Base-by-base conservation (phyloP, 1,140 invertebrate genomes). In the Homalodisca vitripennis region DNA sequence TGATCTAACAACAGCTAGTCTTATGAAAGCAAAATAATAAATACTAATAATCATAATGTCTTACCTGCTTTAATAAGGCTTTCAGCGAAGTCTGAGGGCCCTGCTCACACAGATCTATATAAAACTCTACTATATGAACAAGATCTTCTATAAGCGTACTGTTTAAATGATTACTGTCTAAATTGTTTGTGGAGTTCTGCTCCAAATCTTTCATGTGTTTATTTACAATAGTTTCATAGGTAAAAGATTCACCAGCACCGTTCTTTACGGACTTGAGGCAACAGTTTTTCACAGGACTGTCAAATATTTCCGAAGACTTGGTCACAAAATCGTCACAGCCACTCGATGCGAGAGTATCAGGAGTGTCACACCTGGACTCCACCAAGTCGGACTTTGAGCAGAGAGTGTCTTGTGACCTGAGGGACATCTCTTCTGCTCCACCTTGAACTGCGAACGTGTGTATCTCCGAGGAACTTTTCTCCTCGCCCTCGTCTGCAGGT, bases 381-480 rank as follows among this genome's bases (percentile, higher is more conserved):
- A 66, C 17, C n/a, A 63, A 47, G 20, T 71, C 70, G 1, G 48
- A 62, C 24, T 47, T 47, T 17, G 41, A 66, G 22, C 48, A 20
- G 17, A 68, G 31, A 29, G 67, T 62, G 32, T 68, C 67, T 46
- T 69, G 68, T 2, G 73, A 73, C 29, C 79, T 76, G 31, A 78
- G 78, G 22, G 77, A 82, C 55, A 83, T 72, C 66, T 82, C 79
- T 64, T 84, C 82, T 0, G 75, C 80, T 6, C 82, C 82, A 47
- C 82, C 82, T 70, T 83, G 81, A 69, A 81, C 81, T 55, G 82
- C 80, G 48, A 83, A 83, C 0, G 79, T 78, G 34, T 79, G 79
- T 6, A 82, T 76, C 71, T 82, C 81, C 27, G 69, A 66, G 29
- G 32, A 51, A 34, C 63, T 66, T 17, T 66, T 66, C 26, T 66